Percentiles rank a stretch among this genome's conserved stretches.
These are phyloP conservation scores for Tetramorium bicarinatum DNA, from an alignment of 2,888 invertebrate genomes.

Conservation along the genomic window DNA sequence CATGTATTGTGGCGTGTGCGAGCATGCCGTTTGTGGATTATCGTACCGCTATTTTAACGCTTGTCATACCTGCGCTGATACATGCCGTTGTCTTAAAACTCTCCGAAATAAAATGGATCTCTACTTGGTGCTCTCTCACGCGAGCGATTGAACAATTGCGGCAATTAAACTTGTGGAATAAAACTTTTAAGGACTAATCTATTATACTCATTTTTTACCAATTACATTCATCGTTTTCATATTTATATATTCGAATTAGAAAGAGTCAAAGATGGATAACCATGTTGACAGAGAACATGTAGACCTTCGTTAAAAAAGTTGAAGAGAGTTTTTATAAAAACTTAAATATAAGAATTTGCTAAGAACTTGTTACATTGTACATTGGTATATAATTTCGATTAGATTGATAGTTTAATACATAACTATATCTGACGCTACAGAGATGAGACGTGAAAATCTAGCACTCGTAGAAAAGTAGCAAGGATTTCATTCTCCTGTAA, in stretches of 20 bases:
- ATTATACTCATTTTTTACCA: not conserved
- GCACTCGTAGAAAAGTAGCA: not conserved
- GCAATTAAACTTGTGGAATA: not conserved
- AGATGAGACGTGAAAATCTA: not conserved
- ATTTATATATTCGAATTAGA: not conserved
- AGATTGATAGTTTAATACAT: not conserved
- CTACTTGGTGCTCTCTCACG: not conserved
- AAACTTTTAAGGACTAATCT: not conserved
- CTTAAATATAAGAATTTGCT: no score
- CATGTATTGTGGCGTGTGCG: not conserved
- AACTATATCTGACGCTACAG: not conserved
- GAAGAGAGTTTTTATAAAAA: not conserved
- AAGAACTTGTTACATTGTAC: not conserved
- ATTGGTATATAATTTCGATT: not conserved
- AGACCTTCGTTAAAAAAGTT: not conserved
- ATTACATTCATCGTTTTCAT: not conserved
- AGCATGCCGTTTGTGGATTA: constrained; percentile 52
- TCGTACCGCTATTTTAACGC: constrained; percentile 50
- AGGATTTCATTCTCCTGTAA: not conserved
- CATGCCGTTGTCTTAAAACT: constrained; percentile 33
- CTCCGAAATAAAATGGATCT: constrained; percentile 6
- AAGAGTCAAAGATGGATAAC: not conserved
- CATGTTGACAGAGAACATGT: no score
- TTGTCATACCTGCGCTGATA: constrained; percentile 38
- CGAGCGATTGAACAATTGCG: not conserved